Evolutionary conservation across 1,140 invertebrate species (phyloP), one percentile per base, ranked within the genome.

Genomic region (Bombus balteatus): DNA sequence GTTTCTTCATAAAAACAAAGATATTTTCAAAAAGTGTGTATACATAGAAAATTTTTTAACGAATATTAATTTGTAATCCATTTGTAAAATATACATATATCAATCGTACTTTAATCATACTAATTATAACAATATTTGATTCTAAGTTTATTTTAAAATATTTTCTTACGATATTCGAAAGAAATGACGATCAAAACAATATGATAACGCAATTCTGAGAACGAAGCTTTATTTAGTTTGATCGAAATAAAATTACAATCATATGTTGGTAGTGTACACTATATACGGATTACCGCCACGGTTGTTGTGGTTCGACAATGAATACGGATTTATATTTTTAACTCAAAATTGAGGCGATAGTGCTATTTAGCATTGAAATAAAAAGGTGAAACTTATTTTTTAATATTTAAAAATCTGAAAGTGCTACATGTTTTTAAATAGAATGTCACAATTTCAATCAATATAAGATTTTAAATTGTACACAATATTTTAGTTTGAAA

Each of bases 201-300:
- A 25, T 37, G 8, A 59, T n/a, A 47, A 32, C 25, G 32, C 13
- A 84, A 70, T 59, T 62, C 62, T 85, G 77, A 47, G 22, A 75
- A 85, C 43, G 70, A 79, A 62, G 59, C 84, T 81, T 81, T 41
- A 85, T 85, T 85, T 80, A 72, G 68, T 85, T 85, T 73, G 68
- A 28, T 81, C 47, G 71, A 81, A 75, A 81, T 66, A 85, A 85
- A 73, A 74, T 81, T 81, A 75, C 22, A 37, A 81, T 81, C 71
- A 81, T 85, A 85, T 85, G 79, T 85, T 81, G 84, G 84, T 75
- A 85, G 81, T 83, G 57, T 77, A 83, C 5, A 53, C 18, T 76
- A 66, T 76, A 83, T 12, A 59, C 37, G 76, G 76, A 57, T 87
- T 87, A 84, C 86, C 86, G 86, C 86, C 83, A 75, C 86, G 53